Evolutionary conservation across 2,797 vertebrate species (phyloP), one percentile per base, ranked within the genome.

Genomic region (Acomys russatus): DNA sequence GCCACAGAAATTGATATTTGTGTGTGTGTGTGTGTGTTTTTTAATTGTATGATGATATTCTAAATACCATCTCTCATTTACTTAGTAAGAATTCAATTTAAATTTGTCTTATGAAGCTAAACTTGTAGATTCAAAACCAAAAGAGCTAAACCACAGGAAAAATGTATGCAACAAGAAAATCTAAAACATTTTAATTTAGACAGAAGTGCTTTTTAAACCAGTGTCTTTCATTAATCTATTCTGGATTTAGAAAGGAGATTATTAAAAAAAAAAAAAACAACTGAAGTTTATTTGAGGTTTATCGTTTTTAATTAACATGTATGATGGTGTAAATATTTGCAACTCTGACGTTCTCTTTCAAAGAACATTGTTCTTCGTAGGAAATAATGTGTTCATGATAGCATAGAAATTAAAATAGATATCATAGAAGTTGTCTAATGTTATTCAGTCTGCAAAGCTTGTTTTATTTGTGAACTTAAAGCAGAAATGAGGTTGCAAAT

Each of bases 121-220:
- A 96, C 4, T 92, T 88, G 3, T 96, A 80, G 61, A 78, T 51
- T 28, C 63, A 33, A 90, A 92, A 74, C 30, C 15, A 79, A 51
- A 9, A 97, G 35, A 61, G 22, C 68, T 88, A 88, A 87, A 44
- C 3, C 25, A 44, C 3, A 8, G 3, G 0, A 0, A 68, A 9
- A n/a, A 76, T 88, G 33, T 4, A 30, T 88, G 86, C 68, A 7
- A 3, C 84, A 92, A 89, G 18, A 76, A 7, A 92, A 85, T 82
- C 22, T 56, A 88, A 94, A 82, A 83, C 28, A 91, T 92, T 92
- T 87, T 92, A 82, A 94, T 79, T 84, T 87, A 92, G 89, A 88
- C 95, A 96, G 76, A 25, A 91, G 84, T 91, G 80, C 28, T 80
- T 91, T 91, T 83, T 96, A 93, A 91, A 80, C 70, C 66, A 86